These are phyloP conservation scores for Dusona sp. DNA, from an alignment of 2,888 invertebrate genomes.

Conservation along the genomic window DNA sequence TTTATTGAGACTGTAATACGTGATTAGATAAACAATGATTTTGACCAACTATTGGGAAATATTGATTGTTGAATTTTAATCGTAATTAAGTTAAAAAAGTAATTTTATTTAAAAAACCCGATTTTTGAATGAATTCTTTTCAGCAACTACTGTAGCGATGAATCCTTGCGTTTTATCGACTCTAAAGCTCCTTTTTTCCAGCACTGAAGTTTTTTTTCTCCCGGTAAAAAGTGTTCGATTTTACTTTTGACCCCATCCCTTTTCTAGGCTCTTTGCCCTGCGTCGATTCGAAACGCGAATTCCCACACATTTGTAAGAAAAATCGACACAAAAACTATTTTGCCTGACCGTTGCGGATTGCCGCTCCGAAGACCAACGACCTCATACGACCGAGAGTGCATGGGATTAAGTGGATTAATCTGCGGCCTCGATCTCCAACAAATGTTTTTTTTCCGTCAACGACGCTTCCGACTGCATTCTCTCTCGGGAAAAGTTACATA, in stretches of 20 bases:
- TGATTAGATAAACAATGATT: neutral
- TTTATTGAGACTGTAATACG: neutral
- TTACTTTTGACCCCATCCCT: neutral
- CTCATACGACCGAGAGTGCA: slow-evolving; percentile 38
- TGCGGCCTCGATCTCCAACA: slow-evolving; percentile 64
- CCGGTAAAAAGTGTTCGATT: neutral
- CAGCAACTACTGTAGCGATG: neutral
- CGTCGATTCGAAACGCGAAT: neutral
- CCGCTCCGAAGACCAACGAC: slow-evolving; percentile 24
- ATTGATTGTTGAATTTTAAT: neutral
- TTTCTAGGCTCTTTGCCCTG: neutral
- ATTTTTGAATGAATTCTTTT: neutral
- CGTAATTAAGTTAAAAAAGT: neutral
- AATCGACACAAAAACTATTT: slow-evolving; percentile 27
- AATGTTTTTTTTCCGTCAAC: slow-evolving; percentile 2
- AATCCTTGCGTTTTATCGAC: neutral
- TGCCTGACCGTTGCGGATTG: slow-evolving; percentile 9
- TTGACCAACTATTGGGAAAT: neutral
- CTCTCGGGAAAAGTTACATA: slow-evolving; percentile 2
- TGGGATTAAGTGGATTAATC: slow-evolving; percentile 67
- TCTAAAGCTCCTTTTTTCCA: neutral
- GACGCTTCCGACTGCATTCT: slow-evolving; percentile 33
- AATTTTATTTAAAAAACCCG: neutral
- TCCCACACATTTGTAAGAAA: slow-evolving; percentile 7
- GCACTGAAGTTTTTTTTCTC: neutral